Conservation (phyloP, 2,113 vertebrate species). For the Lutjanus erythropterus region DNA sequence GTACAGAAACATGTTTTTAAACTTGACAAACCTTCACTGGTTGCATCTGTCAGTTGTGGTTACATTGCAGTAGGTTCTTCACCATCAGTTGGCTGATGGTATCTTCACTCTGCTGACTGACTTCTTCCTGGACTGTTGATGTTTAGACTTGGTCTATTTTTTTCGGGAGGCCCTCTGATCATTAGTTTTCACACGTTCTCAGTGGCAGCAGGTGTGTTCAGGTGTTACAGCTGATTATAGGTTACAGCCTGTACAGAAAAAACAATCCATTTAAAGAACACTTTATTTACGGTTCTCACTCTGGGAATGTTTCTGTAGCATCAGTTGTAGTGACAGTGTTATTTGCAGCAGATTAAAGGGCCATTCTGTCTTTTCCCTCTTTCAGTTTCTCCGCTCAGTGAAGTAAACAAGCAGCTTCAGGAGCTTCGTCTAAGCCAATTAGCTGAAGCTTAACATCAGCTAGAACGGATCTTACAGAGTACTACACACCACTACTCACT, state of each 20-base stretch:
- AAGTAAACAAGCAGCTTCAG: constrained; percentile 61
- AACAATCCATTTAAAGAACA: not conserved
- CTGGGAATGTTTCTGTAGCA: not conserved
- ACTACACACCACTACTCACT: constrained; percentile 8
- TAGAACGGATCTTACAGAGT: not conserved
- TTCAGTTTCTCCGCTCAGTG: not conserved
- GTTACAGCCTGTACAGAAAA: not conserved
- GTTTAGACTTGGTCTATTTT: not conserved
- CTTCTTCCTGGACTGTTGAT: not conserved
- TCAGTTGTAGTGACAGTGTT: not conserved
- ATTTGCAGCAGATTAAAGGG: not conserved
- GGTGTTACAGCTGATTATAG: not conserved
- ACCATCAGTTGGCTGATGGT: too few species aligned
- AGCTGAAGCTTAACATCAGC: constrained; percentile 53
- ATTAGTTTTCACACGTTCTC: not conserved
- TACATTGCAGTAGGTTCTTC: too few species aligned
- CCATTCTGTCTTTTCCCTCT: not conserved
- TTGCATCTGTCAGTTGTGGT: too few species aligned
- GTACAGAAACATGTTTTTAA: too few species aligned
- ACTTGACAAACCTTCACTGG: too few species aligned
- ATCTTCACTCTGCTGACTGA: too few species aligned
- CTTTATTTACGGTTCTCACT: not conserved
- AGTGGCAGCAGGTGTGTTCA: not conserved
- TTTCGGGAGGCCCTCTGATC: too few species aligned
- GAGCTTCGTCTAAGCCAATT: constrained; percentile 72